phyloP scores from a whole-genome alignment of 2,888 invertebrate genomes.

The Cordilura impudica region DNA sequence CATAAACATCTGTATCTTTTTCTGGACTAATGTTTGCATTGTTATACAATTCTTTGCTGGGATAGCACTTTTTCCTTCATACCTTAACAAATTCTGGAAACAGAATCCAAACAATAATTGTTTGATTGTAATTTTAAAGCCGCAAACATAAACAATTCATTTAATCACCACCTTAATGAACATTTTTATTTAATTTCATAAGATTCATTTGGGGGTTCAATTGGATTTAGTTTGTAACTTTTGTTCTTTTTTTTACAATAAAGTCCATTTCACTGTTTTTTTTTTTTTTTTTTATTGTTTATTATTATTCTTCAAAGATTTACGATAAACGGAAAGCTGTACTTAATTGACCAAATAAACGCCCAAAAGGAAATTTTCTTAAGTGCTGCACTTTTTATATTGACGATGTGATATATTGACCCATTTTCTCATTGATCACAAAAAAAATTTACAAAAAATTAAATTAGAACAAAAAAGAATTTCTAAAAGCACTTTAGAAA shows the following conservation, averaged over 20 bases:
- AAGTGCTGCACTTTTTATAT: conserved; percentile 14
- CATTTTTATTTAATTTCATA: too few relatives aligned
- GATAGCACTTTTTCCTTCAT: neutral
- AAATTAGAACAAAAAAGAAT: too few relatives aligned
- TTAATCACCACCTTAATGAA: neutral
- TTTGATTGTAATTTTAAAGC: conserved; percentile 16
- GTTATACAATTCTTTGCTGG: conserved; percentile 9
- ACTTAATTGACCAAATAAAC: neutral
- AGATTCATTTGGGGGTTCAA: too few relatives aligned
- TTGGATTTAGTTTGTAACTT: too few relatives aligned
- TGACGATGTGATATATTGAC: conserved; percentile 9
- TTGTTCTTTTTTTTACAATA: neutral
- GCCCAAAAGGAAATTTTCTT: neutral
- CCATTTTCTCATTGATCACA: neutral
- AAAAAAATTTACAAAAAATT: neutral
- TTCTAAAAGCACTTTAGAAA: too few relatives aligned
- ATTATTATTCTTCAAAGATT: conserved; percentile 10
- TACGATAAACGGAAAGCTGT: conserved; percentile 1
- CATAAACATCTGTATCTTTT: conserved; percentile 6
- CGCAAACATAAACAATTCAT: conserved; percentile 2
- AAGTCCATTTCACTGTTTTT: too few relatives aligned
- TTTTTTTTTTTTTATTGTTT: too few relatives aligned
- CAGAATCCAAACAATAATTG: neutral
- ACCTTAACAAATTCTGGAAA: neutral
- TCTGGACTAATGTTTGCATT: conserved; percentile 15